Base-by-base conservation (phyloP, 1,140 invertebrate species). In the Diachasmimorpha longicaudata region DNA sequence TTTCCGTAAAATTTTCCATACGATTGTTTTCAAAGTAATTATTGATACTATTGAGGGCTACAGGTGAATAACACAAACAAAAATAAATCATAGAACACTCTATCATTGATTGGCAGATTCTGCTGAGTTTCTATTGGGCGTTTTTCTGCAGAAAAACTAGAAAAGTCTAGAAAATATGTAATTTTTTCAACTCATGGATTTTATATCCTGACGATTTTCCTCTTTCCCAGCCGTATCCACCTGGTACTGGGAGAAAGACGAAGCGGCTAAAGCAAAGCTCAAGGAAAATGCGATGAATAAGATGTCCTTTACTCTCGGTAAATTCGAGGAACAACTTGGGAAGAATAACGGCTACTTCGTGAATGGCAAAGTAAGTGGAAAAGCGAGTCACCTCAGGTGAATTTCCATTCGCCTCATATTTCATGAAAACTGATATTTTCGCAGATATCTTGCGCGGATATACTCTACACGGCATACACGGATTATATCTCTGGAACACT, bases 321-420 rank as follows among this genome's bases (percentile, higher is more conserved):
- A 85, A 75, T 86, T 91, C 11, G 90, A 92, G 70, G 80, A 83
- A 8, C 79, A 86, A 73, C 81, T 89, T 0, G 84, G 87, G 55
- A 83, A 85, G 31, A 91, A 91, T 69, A 86, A 82, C 0, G 89
- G 88, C 39, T 88, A 87, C 37, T 87, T 91, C 11, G 85, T 91
- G 9, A 89, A 89, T 58, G 88, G 88, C 69, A 85, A 89, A 80
- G 89, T 90, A 79, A 78, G 71, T 66, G 48, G 19, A n/a, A 46
- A 46, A 46, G 10, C 21, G 8, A 69, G 23, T 36, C 58, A 37
- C 39, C 3, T n/a, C 8, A 44, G 19, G 1, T n/a, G 10, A 58
- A 63, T 23, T 37, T 70, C 37, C 44, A n/a, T 14, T 52, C 48
- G 1, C 14, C 48, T 52, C 48, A 14, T 52, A 16, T 52, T 19